These are phyloP conservation scores for Marmota flaviventris DNA, from an alignment of 2,113 vertebrate species.

Conservation along the genomic window DNA sequence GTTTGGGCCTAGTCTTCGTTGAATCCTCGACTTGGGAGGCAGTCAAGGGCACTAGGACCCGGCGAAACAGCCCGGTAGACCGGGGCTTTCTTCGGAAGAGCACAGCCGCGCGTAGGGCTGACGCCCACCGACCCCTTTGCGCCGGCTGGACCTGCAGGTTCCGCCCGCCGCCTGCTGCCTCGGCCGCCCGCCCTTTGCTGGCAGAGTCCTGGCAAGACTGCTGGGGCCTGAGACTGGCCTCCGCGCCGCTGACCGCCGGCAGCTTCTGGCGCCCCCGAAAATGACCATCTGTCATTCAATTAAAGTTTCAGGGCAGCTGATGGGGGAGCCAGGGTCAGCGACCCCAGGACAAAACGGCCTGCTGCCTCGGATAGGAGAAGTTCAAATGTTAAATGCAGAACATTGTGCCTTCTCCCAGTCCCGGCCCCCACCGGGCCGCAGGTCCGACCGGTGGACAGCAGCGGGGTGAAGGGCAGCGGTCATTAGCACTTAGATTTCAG, in stretches of 20 bases:
- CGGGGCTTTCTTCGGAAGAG: background rate
- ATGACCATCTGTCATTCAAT: constrained; percentile 94
- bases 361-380: constrained; percentile 89
- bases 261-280: constrained; percentile 87
- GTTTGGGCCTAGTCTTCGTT: background rate
- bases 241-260: constrained; percentile 23
- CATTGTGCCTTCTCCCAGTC: constrained; percentile 84
- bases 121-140: background rate
- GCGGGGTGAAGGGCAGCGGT: constrained; percentile 88
- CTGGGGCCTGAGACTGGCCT: constrained; percentile 65
- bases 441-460: constrained; percentile 77
- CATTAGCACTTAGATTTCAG: constrained; percentile 91
- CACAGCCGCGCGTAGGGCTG: accelerated
- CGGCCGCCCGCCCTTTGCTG: background rate
- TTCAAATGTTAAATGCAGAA: constrained; percentile 91
- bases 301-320: constrained; percentile 91
- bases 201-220: background rate
- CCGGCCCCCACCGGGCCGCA: constrained; percentile 67
- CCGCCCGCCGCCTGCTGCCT: background rate
- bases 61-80: background rate
- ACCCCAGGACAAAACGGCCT: constrained; percentile 90
- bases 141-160: background rate
- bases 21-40: background rate
- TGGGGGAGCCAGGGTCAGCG: constrained; percentile 90
- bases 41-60: background rate